phyloP scores from a whole-genome alignment of 2,113 vertebrate species.

The Pseudonaja textilis region DNA sequence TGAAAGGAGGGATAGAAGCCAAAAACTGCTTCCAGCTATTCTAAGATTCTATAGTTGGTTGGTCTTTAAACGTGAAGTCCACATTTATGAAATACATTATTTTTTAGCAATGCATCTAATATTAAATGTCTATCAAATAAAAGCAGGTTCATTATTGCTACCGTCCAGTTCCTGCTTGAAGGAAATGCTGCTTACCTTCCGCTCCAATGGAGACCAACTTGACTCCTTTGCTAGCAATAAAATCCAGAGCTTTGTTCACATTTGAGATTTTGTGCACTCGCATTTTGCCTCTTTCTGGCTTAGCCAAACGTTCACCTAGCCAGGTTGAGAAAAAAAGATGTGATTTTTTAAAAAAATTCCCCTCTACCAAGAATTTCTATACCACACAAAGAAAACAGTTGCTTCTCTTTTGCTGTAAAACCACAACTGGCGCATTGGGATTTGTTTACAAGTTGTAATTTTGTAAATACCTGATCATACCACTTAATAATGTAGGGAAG shows the following conservation, averaged over 20 bases:
- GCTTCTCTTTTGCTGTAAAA: background rate
- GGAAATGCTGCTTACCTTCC: slow-evolving; percentile 78
- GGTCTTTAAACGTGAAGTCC: background rate
- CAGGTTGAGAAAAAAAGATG: background rate
- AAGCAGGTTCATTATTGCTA: background rate
- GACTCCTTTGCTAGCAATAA: slow-evolving; percentile 96
- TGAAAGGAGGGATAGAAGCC: background rate
- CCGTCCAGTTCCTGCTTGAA: background rate
- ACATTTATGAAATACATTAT: background rate
- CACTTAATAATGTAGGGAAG: background rate
- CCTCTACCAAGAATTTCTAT: background rate
- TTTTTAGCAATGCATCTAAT: background rate
- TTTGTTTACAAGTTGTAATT: slow-evolving; percentile 90
- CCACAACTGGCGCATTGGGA: slow-evolving; percentile 66
- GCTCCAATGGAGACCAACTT: slow-evolving; percentile 97
- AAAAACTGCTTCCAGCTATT: background rate
- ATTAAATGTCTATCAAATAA: background rate
- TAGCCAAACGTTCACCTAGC: slow-evolving; percentile 93
- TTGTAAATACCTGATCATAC: background rate
- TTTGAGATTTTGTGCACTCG: slow-evolving; percentile 98
- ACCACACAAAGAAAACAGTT: background rate
- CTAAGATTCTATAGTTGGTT: background rate
- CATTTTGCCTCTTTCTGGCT: slow-evolving; percentile 98
- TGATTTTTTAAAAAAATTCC: accelerated
- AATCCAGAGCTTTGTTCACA: slow-evolving; percentile 96